Percentiles rank a stretch among this genome's conserved stretches.
phyloP scores from a whole-genome alignment of 2,888 invertebrate species.

The Byasa hedistus region DNA sequence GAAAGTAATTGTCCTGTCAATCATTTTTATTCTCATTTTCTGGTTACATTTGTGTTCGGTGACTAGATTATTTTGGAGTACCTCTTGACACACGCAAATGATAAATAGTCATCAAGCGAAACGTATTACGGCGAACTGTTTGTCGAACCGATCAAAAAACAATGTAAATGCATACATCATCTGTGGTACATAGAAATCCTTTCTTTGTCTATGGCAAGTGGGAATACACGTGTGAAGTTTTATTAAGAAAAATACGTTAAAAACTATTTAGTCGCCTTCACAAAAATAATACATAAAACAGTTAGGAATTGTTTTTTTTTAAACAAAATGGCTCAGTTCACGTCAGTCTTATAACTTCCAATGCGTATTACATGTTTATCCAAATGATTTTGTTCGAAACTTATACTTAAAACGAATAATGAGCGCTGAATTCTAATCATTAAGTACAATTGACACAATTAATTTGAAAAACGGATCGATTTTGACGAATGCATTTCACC shows the following conservation, averaged over 20 bases:
- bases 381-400: slow-evolving; percentile 40
- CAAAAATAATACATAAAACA: slow-evolving; percentile 28
- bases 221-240: slow-evolving; percentile 19
- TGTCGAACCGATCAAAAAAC: slow-evolving; percentile 14
- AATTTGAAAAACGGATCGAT: slow-evolving; percentile 21
- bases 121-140: background rate
- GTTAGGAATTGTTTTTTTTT: slow-evolving; percentile 22
- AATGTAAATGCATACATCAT: background rate
- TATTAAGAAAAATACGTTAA: slow-evolving; percentile 20
- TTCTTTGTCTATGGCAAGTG: slow-evolving; percentile 49
- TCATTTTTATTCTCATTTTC: slow-evolving; percentile 35
- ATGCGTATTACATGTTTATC: slow-evolving; percentile 32
- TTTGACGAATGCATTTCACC: slow-evolving; percentile 24
- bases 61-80: slow-evolving; percentile 52
- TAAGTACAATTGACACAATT: slow-evolving; percentile 44
- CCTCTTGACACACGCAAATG: slow-evolving; percentile 39
- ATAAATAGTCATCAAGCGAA: slow-evolving; percentile 11
- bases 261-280: slow-evolving; percentile 24
- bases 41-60: slow-evolving; percentile 52
- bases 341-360: slow-evolving; percentile 54
- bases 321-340: slow-evolving; percentile 37
- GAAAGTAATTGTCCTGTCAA: slow-evolving; percentile 46
- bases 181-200: slow-evolving; percentile 24
- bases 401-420: slow-evolving; percentile 39
- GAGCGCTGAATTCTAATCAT: slow-evolving; percentile 40